phyloP scores from a whole-genome alignment of 2,888 invertebrate genomes.

The Troides helena region DNA sequence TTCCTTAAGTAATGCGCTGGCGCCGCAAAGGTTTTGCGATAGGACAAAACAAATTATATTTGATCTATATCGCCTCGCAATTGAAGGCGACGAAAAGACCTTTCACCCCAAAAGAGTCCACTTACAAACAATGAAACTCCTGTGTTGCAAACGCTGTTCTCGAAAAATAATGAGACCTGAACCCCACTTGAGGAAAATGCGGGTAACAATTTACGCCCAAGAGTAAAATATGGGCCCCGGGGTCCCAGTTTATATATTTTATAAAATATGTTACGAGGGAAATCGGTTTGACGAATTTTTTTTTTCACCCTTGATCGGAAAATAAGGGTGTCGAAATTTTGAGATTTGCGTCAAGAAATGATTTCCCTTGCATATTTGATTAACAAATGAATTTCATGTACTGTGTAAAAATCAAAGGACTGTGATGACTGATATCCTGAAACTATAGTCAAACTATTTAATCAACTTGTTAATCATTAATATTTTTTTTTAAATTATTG shows the following conservation, averaged over 20 bases:
- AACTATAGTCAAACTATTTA: too few species aligned
- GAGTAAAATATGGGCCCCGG: constrained; percentile 26
- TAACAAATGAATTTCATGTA: too few species aligned
- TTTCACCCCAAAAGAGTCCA: constrained; percentile 33
- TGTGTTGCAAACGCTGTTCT: constrained; percentile 61
- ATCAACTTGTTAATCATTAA: too few species aligned
- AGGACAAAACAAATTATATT: constrained; percentile 24
- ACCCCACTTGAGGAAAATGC: constrained; percentile 59
- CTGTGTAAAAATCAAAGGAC: too few species aligned
- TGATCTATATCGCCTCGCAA: constrained; percentile 23
- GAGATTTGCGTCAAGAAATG: too few species aligned
- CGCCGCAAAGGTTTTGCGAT: constrained; percentile 3
- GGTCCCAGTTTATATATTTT: constrained; percentile 11
- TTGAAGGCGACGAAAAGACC: constrained; percentile 35
- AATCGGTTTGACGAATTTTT: too few species aligned
- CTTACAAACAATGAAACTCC: constrained; percentile 50
- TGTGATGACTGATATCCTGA: too few species aligned
- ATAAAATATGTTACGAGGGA: too few species aligned
- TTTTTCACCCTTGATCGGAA: too few species aligned
- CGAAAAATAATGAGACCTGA: constrained; percentile 62
- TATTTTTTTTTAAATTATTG: too few species aligned
- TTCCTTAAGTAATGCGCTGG: background rate
- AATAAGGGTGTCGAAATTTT: too few species aligned
- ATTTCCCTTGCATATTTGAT: too few species aligned
- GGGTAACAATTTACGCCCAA: constrained; percentile 35